Evolutionary conservation across 2,888 invertebrate species (phyloP), one percentile per base, ranked within the genome.

Genomic region (Scaptomyza flava): DNA sequence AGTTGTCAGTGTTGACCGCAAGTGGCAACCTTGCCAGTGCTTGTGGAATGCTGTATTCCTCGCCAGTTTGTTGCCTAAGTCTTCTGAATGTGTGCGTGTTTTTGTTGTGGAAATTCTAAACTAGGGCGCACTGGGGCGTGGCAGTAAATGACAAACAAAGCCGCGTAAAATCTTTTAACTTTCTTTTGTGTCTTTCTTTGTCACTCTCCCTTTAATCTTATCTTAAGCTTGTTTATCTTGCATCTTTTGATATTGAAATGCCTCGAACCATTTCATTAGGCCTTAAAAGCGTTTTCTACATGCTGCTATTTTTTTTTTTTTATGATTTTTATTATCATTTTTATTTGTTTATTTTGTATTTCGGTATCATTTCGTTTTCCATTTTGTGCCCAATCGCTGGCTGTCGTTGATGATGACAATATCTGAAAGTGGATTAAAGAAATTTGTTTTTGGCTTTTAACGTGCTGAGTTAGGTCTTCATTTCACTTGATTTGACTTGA

Each of bases 31-130:
- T 75, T 75, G 73, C 31, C 51, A 38, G 31, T 64, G 63, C 57
- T 41, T 45, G 46, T 23, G 74, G 75, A 75, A 75, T 75, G 75
- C 48, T 30, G 77, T 52, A 47, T 68, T 63, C 68, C 68, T 60
- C 73, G 72, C 57, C 53, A 74, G 82, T 79, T 85, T 48, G 80
- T 77, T 79, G 87, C 73, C 74, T 76, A 78, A 84, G 87, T 85
- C 87, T 79, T 80, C 81, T 68, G 84, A 17, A 17, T 82, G 36
- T n/a, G 6, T 36, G 12, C 12, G 4, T 34, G 36, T 36, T 36
- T 36, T 31, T 48, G 47, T 9, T 51, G 50, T 48, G 63, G 56
- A 69, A 68, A 85, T 85, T 83, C 88, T 87, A 77, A 71, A 69
- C 62, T 68, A 67, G 43, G 47, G 8, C 64, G 48, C 53, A 66